A percentile compares a stretch with the other conserved stretches of the same genome.
phyloP scores from a whole-genome alignment of 2,888 invertebrate species.

The Heliconius erato region DNA sequence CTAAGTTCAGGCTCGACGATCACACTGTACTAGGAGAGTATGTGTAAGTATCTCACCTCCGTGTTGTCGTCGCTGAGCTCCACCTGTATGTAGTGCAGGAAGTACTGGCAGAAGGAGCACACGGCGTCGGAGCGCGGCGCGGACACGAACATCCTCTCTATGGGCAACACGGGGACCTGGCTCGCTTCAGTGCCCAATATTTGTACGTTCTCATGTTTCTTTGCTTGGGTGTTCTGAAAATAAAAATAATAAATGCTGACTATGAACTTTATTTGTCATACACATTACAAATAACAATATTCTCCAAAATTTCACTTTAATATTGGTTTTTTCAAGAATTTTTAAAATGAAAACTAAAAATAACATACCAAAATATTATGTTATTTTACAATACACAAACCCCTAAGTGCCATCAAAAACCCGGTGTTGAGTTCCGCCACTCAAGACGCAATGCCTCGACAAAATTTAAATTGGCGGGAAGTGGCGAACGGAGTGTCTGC shows the following conservation, averaged over 20 bases:
- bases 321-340: no score
- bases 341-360: no score
- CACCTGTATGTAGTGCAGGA: slow-evolving; percentile 92
- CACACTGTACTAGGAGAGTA: no score
- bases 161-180: slow-evolving; percentile 59
- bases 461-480: no score
- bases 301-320: neutral
- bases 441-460: no score
- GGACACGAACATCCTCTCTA: slow-evolving; percentile 75
- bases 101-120: slow-evolving; percentile 93
- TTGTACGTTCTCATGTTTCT: slow-evolving; percentile 64
- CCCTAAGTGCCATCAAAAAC: no score
- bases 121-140: slow-evolving; percentile 75
- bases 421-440: no score
- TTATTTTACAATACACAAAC: no score
- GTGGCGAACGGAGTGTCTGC: no score
- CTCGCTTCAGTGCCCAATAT: slow-evolving; percentile 57
- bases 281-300: neutral
- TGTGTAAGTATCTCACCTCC: slow-evolving; percentile 82
- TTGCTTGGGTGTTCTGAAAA: slow-evolving; percentile 6
- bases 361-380: no score
- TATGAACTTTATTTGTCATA: neutral
- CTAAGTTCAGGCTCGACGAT: no score
- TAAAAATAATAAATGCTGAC: neutral
- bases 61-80: slow-evolving; percentile 88